phyloP scores from a whole-genome alignment of 2,797 vertebrate genomes.

The Hozukius guyotensis region DNA sequence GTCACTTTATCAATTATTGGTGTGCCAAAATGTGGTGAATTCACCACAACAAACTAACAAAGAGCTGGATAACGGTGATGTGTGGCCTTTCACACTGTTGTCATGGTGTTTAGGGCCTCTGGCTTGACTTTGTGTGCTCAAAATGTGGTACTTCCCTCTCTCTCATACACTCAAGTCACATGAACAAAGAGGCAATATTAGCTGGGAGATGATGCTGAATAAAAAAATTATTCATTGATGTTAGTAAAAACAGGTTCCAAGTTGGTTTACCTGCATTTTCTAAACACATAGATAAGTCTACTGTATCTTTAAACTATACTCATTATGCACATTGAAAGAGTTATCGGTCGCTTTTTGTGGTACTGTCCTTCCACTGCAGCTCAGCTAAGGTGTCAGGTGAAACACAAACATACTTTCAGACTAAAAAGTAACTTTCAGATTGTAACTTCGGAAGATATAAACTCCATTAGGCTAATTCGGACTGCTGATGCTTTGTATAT shows the following conservation, averaged over 20 bases:
- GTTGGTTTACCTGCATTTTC: background rate
- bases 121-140: background rate
- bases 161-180: background rate
- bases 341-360: background rate
- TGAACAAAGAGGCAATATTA: background rate
- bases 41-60: constrained; percentile 24
- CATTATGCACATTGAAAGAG: background rate
- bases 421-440: background rate
- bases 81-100: constrained; percentile 22
- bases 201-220: background rate
- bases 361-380: background rate
- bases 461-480: background rate
- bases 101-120: background rate
- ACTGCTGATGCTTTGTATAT: background rate
- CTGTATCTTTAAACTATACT: background rate
- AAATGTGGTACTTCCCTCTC: background rate
- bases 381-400: background rate
- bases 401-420: background rate
- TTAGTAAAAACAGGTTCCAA: background rate
- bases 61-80: constrained; percentile 14
- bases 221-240: background rate
- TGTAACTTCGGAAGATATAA: background rate
- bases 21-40: constrained; percentile 14
- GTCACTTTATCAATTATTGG: constrained; percentile 30
- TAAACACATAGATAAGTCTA: background rate